Conservation (phyloP, 1,140 invertebrate genomes). For the Meloidogyne hapla region DNA sequence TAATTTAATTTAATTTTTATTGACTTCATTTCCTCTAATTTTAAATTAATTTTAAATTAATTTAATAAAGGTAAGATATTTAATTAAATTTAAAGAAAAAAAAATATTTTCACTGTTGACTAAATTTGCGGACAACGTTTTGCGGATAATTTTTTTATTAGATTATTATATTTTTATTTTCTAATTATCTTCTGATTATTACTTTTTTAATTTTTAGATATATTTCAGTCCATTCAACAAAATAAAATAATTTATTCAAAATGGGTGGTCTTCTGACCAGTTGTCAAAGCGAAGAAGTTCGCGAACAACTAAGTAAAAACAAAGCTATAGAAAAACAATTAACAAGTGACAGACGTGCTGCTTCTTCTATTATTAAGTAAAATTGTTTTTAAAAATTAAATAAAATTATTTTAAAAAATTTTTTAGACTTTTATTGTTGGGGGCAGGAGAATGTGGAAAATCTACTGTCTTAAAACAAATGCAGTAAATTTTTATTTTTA, state of each 20-base stretch:
- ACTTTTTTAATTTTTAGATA: too few species aligned
- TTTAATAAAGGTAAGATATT: not conserved
- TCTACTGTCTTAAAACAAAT: slow-evolving; percentile 56
- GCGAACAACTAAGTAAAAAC: slow-evolving; percentile 51
- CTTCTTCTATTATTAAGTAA: slow-evolving; percentile 48
- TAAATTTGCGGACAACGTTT: too few species aligned
- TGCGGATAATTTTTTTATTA: too few species aligned
- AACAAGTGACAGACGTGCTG: slow-evolving; percentile 44
- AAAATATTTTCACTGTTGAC: too few species aligned
- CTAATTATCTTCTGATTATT: too few species aligned
- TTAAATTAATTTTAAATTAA: not conserved
- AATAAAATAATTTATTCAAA: not conserved
- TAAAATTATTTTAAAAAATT: too few species aligned
- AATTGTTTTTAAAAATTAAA: not conserved
- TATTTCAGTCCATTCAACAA: too few species aligned
- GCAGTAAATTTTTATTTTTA: slow-evolving; percentile 34
- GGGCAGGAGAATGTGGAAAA: slow-evolving; percentile 56
- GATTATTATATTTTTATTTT: too few species aligned
- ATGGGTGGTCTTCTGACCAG: slow-evolving; percentile 34
- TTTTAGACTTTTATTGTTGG: slow-evolving; percentile 26
- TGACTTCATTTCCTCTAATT: too few species aligned
- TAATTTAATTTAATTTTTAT: too few species aligned
- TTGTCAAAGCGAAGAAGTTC: slow-evolving; percentile 54
- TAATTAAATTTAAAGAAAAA: too few species aligned
- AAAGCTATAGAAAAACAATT: slow-evolving; percentile 53